Evolutionary conservation across 2,888 invertebrate genomes (phyloP).

Genomic region (Frankliniella fusca): DNA sequence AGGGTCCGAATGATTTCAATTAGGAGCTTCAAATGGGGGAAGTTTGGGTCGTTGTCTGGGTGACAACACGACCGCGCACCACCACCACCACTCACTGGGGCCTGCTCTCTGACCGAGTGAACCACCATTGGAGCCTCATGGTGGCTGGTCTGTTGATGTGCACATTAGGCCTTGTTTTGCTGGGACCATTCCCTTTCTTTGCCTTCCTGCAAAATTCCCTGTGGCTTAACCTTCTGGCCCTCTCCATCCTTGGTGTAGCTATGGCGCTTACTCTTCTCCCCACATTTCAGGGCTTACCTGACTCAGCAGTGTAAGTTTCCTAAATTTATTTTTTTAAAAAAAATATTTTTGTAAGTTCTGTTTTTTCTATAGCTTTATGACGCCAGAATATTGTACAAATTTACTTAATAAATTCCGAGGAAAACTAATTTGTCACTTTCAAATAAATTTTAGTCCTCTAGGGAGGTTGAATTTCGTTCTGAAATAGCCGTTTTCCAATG

Average conservation of each 20-base stretch:
- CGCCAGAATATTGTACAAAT: too few relatives aligned
- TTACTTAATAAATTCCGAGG: too few relatives aligned
- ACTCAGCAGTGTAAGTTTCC: constrained; percentile 65
- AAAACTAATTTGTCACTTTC: too few relatives aligned
- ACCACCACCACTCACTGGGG: constrained; percentile 71
- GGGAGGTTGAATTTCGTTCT: too few relatives aligned
- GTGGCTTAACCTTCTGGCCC: constrained; percentile 62
- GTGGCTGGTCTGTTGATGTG: constrained; percentile 62
- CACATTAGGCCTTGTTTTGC: constrained; percentile 58
- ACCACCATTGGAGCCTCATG: constrained; percentile 73
- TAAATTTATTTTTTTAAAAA: constrained; percentile 10
- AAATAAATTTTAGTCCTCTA: too few relatives aligned
- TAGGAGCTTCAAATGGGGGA: background rate
- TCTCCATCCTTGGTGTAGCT: constrained; percentile 64
- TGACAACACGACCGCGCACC: constrained; percentile 52
- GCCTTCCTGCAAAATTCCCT: constrained; percentile 56
- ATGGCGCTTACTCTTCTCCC: constrained; percentile 68
- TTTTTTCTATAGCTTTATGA: too few relatives aligned
- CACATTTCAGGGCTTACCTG: constrained; percentile 68
- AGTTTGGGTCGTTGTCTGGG: background rate
- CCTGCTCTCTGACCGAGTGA: constrained; percentile 62
- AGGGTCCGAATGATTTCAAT: background rate
- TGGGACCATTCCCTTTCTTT: constrained; percentile 65
- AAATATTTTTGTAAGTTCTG: too few relatives aligned
- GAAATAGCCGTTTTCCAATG: too few relatives aligned